Base-by-base conservation (phyloP, 2,797 vertebrate species). In the Malacoctenus gilli region DNA sequence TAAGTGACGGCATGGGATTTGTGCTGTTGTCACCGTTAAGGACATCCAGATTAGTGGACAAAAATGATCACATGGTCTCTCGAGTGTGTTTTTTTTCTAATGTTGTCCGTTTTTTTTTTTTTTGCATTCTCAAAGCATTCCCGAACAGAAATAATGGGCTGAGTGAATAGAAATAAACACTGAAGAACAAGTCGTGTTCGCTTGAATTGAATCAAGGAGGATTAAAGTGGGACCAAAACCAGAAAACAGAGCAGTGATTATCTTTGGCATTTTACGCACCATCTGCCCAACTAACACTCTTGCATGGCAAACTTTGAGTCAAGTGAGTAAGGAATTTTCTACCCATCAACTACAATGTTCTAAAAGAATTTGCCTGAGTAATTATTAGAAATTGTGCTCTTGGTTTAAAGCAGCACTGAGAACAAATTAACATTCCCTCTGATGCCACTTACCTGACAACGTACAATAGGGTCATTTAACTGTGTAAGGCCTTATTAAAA, bases 71-170 rank as follows among this genome's bases (percentile, higher is more conserved):
- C 71, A 73, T 68, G 31, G 28, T 65, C 51, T 68, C 54, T 61
- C 48, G 40, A 68, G 37, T 47, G 50, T 78, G 42, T 69, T 61
- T 39, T 10, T n/a, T 38, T 68, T 5, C 9, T 28, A 9, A 28
- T 4, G 25, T 28, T 9, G 9, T 9, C 5, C 14, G n/a, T n/a
- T n/a, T n/a, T n/a, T n/a, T n/a, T n/a, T n/a, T n/a, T 39, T 77
- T 83, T 82, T 86, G 54, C 69, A 82, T 85, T 82, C 86, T 57
- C 80, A 71, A 83, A 79, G 51, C 46, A n/a, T 47, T 64, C 52
- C 77, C 41, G 57, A 22, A 58, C 35, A 44, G 8, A 48, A 54
- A 56, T 8, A 43, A 63, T 28, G 3, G 28, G 70, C 36, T 54
- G 51, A 57, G 51, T 65, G 56, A 57, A 10, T n/a, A n/a, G n/a